Percentiles rank a stretch among this genome's conserved stretches.
phyloP scores from a whole-genome alignment of 2,888 invertebrate species.

The Callinectes sapidus region DNA sequence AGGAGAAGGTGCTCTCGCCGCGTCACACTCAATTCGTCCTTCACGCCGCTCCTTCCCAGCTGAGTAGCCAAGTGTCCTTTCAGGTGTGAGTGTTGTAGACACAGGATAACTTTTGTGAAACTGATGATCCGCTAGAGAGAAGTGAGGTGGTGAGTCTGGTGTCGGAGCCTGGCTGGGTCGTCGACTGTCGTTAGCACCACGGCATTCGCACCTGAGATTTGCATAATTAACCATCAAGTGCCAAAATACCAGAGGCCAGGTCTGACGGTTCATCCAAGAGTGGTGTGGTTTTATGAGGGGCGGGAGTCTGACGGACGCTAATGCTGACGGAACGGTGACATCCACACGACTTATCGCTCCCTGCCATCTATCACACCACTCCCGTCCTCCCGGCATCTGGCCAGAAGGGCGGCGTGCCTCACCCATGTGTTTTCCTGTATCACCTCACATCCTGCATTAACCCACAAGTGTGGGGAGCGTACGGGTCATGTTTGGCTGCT shows the following conservation, averaged over 20 bases:
- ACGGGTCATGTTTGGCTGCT: conserved; percentile 42
- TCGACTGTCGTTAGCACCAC: conserved; percentile 50
- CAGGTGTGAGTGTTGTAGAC: conserved; percentile 10
- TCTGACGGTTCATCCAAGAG: conserved; percentile 46
- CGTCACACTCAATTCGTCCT: background rate
- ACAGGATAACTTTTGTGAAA: conserved; percentile 15
- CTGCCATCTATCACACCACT: conserved; percentile 50
- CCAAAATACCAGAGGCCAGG: conserved; percentile 57
- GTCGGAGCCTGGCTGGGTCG: conserved; percentile 28
- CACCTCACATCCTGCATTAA: conserved; percentile 29
- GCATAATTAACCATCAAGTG: conserved; percentile 67
- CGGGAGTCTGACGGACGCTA: conserved; percentile 65
- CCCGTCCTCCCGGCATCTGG: conserved; percentile 37
- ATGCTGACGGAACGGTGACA: conserved; percentile 70
- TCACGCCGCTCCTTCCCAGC: background rate
- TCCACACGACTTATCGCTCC: conserved; percentile 63
- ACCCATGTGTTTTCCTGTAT: background rate
- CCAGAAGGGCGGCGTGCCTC: conserved; percentile 43
- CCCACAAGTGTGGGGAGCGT: background rate
- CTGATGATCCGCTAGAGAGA: conserved; percentile 22
- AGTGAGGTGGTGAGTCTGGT: background rate
- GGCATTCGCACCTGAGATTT: conserved; percentile 64
- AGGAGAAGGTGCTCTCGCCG: background rate
- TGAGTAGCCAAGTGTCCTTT: background rate
- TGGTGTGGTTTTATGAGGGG: conserved; percentile 46